A percentile compares a stretch with the other conserved stretches of the same genome.
These are phyloP conservation scores for Crambe crambe DNA, from an alignment of 37 sponge, comb jelly and placozoan genomes.

Conservation along the genomic window DNA sequence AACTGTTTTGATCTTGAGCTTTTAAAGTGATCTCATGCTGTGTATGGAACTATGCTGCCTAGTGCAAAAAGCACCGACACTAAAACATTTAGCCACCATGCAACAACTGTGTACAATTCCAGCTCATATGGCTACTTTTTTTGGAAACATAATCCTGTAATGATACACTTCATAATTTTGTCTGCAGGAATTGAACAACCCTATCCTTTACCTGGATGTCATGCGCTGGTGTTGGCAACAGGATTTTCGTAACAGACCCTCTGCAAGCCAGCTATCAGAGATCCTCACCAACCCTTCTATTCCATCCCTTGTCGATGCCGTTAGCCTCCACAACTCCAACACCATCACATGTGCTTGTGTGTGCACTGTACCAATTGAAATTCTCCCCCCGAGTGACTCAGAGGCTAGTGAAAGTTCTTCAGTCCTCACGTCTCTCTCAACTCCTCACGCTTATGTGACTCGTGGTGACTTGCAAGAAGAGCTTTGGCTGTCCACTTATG, in stretches of 20 bases:
- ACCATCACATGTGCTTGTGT: conserved; percentile 51
- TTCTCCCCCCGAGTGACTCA: conserved; percentile 5
- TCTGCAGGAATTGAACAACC: conserved; percentile 76
- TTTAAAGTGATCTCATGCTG: too few species aligned
- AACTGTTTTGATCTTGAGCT: too few species aligned
- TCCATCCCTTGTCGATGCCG: conserved; percentile 32
- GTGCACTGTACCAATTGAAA: conserved; percentile 56
- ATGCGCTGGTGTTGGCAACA: conserved; percentile 92
- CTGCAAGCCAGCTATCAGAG: conserved; percentile 49
- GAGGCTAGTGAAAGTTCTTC: not conserved
- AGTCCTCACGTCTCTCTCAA: not conserved
- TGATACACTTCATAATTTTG: too few species aligned
- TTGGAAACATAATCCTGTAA: too few species aligned
- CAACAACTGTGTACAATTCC: too few species aligned
- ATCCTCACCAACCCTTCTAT: conserved; percentile 44
- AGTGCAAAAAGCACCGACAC: too few species aligned
- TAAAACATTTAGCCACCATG: too few species aligned
- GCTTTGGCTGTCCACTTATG: conserved; percentile 62
- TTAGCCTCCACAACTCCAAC: conserved; percentile 14
- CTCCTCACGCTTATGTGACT: conserved; percentile 40
- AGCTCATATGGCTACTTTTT: not conserved
- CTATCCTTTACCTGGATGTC: conserved; percentile 69
- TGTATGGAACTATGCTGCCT: too few species aligned
- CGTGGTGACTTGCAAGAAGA: conserved; percentile 77
- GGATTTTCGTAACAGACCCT: conserved; percentile 69